Evolutionary conservation across 2,113 vertebrate species (phyloP).

Genomic region (Marmota flaviventris): DNA sequence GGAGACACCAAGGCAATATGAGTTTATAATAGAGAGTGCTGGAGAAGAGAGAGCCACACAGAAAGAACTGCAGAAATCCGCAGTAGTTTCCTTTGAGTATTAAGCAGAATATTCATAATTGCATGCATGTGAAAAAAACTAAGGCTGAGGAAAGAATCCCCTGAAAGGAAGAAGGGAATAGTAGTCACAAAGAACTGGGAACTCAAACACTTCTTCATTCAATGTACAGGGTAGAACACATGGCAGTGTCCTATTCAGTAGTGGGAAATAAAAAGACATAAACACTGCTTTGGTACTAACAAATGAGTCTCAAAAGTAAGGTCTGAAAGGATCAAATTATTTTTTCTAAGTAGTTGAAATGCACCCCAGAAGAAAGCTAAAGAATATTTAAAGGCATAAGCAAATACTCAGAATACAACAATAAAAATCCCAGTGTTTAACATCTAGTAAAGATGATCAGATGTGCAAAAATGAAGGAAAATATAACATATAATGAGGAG

Average conservation of each 20-base stretch:
- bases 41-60: neutral
- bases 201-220: neutral
- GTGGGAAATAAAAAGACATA: neutral
- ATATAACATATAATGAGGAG: neutral
- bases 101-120: neutral
- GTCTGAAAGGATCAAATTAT: neutral
- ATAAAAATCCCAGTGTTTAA: neutral
- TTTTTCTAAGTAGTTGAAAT: conserved; percentile 31
- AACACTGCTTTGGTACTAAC: neutral
- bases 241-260: neutral
- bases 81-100: neutral
- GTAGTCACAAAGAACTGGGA: neutral
- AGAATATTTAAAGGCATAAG: conserved; percentile 17
- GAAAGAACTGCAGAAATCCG: conserved; percentile 21
- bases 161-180: neutral
- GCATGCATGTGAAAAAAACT: neutral
- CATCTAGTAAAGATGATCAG: neutral
- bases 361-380: neutral
- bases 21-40: neutral
- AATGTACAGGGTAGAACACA: neutral
- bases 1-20: neutral
- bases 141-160: conserved; percentile 19
- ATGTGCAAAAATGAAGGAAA: conserved; percentile 1
- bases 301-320: neutral
- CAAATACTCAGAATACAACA: neutral